Percentiles rank a stretch among this genome's conserved stretches.
These are phyloP conservation scores for Polyploca ridens DNA, from an alignment of 2,888 invertebrate genomes.

Conservation along the genomic window DNA sequence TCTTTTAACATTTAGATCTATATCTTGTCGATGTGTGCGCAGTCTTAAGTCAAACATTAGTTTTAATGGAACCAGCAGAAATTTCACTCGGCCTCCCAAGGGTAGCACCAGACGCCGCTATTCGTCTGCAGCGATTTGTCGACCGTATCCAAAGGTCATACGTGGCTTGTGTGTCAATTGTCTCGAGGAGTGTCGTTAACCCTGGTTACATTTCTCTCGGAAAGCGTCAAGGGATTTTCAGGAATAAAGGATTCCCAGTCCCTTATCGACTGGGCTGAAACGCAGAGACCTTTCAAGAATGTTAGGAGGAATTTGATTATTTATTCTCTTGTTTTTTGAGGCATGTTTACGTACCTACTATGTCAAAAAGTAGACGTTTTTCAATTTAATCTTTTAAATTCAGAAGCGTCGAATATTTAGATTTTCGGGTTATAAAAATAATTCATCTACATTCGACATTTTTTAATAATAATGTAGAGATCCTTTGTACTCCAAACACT, in stretches of 20 bases:
- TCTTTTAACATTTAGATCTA: background rate
- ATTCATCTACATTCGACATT: background rate
- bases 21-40: background rate
- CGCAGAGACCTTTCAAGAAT: background rate
- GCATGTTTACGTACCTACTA: slow-evolving; percentile 9
- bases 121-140: slow-evolving; percentile 4
- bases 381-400: too few species aligned
- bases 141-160: slow-evolving; percentile 26
- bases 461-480: too few species aligned
- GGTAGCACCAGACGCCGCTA: background rate
- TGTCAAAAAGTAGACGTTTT: background rate
- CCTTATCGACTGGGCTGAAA: slow-evolving; percentile 17
- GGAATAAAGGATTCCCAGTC: slow-evolving; percentile 27
- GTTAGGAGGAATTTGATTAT: slow-evolving; percentile 23
- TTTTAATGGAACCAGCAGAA: background rate
- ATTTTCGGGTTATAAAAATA: background rate
- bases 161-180: slow-evolving; percentile 28
- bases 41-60: background rate
- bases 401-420: too few species aligned
- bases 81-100: background rate
- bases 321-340: slow-evolving; percentile 25
- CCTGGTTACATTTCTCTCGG: slow-evolving; percentile 14
- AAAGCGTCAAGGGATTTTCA: slow-evolving; percentile 14
- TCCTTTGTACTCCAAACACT: too few species aligned
- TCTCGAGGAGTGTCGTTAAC: slow-evolving; percentile 25